Base-by-base conservation (phyloP, 2,888 invertebrate species). In the Pyralis farinalis region DNA sequence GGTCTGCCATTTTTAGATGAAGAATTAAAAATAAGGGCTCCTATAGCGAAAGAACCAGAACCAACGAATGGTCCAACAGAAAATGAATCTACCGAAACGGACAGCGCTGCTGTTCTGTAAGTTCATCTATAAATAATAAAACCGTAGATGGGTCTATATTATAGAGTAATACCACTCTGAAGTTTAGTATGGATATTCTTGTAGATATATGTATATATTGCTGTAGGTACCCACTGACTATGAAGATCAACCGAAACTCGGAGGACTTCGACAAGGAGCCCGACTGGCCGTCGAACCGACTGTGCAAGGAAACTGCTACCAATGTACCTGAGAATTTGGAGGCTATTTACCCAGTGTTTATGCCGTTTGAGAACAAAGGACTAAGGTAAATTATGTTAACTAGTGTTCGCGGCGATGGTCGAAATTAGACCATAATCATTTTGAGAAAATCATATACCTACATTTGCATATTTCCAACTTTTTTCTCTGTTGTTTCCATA, bases 351-450 rank as follows among this genome's bases (percentile, higher is more conserved):
- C 93, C 93, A 8, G 89, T 93, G 9, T 94, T 94, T 76, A 75
- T 95, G 58, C 92, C 94, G 0, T 93, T 94, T 40, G 94, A 95
- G 71, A 94, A 95, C 71, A 95, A 95, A 69, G 95, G 95, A 41
- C 92, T 92, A 68, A 91, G 91, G 94, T 94, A 81, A 87, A 90
- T 30, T n/a, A 7, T 28, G 28, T 28, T n/a, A n/a, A n/a, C n/a
- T n/a, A n/a, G n/a, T n/a, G n/a, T n/a, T n/a, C n/a, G n/a, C n/a
- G n/a, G n/a, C n/a, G n/a, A n/a, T n/a, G n/a, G n/a, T n/a, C n/a
- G n/a, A n/a, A n/a, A n/a, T n/a, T n/a, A n/a, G n/a, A n/a, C n/a
- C n/a, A n/a, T n/a, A n/a, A n/a, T n/a, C n/a, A n/a, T n/a, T n/a
- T n/a, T n/a, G n/a, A n/a, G n/a, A n/a, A n/a, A n/a, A n/a, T n/a